Evolutionary conservation across 2,113 vertebrate genomes (phyloP), one percentile per base, ranked within the genome.

Genomic region (Gopherus flavomarginatus): DNA sequence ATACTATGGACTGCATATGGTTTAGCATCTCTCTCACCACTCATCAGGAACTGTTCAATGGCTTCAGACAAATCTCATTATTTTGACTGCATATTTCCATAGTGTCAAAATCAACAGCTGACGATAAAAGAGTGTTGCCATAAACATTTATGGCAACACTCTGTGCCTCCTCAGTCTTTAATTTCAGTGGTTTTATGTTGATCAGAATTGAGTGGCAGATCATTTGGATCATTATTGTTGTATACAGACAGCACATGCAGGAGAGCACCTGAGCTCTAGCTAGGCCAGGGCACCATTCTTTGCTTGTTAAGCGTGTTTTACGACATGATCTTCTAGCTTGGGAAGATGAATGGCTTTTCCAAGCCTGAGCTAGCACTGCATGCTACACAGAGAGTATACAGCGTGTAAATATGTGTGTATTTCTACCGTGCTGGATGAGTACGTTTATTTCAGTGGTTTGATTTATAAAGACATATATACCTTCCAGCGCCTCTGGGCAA

Each of bases 61-160:
- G 90, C 62, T 79, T 85, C 96, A 0, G 14, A 89, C 94, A 96
- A 97, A 96, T 95, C 95, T 86, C 77, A 88, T 96, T 95, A 90
- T 95, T 97, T 94, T 95, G 93, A 88, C 96, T 90, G 94, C 86
- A n/a, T 89, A 35, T 86, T 95, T 79, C 93, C 83, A 79, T 89
- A 90, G 95, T 95, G 90, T 96, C 90, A 83, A 87, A 95, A 96
- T 95, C 89, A 94, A 94, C 86, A 81, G 94, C 92, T 95, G 94
- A 96, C 93, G 94, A 96, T 95, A 93, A 93, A 93, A 89, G 94
- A 97, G 92, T 42, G 72, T 90, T 93, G 91, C 97, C 94, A 96
- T 98, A 97, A 97, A 97, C 94, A 93, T 97, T 97, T 97, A 97
- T 89, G 86, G 96, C 96, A 83, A 14, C 42, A 12, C 86, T 86